Evolutionary conservation across 2,888 invertebrate species (phyloP).

Genomic region (Caenorhabditis parvicauda): DNA sequence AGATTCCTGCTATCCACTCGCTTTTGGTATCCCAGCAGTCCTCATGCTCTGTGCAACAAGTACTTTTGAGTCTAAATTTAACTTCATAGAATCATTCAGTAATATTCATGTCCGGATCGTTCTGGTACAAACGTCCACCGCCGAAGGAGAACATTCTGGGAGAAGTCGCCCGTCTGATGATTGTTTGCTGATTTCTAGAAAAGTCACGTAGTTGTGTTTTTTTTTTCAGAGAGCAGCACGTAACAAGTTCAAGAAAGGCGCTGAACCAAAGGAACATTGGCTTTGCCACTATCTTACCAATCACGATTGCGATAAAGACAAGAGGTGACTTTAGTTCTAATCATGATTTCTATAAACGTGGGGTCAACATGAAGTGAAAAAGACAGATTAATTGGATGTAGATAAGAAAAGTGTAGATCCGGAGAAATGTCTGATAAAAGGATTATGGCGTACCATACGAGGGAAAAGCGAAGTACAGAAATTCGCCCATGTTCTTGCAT

Average conservation of each 20-base stretch:
- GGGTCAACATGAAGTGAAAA: constrained; percentile 1
- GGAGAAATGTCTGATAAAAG: background rate
- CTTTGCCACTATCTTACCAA: constrained; percentile 50
- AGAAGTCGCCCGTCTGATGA: constrained; percentile 76
- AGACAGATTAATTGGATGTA: background rate
- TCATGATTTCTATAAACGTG: constrained; percentile 10
- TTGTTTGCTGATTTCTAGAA: constrained; percentile 69
- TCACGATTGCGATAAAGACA: constrained; percentile 46
- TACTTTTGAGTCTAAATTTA: background rate
- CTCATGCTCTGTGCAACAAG: constrained; percentile 79
- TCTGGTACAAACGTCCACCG: constrained; percentile 75
- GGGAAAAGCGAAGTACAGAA: background rate
- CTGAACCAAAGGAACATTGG: constrained; percentile 47
- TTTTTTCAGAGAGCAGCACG: constrained; percentile 40
- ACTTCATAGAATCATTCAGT: constrained; percentile 58
- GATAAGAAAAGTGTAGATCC: too few relatives aligned
- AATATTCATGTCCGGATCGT: constrained; percentile 80
- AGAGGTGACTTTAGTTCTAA: constrained; percentile 32
- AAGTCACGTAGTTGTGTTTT: background rate
- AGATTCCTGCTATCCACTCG: constrained; percentile 78
- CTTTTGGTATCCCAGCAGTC: constrained; percentile 84
- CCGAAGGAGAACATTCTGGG: constrained; percentile 82
- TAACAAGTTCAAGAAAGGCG: constrained; percentile 36
- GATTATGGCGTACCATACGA: background rate
- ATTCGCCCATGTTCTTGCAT: background rate